Base-by-base conservation (phyloP, 2,113 vertebrate species). In the Otocyon megalotis region DNA sequence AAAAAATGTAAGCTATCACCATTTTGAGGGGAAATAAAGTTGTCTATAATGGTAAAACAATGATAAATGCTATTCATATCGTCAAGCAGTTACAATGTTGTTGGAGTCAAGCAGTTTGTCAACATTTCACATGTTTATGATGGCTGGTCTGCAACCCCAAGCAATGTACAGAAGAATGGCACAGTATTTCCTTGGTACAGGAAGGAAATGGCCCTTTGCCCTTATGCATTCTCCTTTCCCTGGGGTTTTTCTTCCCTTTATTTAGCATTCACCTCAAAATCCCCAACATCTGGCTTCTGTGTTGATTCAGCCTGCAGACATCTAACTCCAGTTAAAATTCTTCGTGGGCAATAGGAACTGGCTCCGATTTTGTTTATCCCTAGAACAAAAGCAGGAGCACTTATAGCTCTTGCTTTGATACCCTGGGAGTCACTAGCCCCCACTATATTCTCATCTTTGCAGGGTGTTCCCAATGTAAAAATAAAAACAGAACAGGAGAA, bases 401-500 rank as follows among this genome's bases (percentile, higher is more conserved):
- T 94, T 83, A 26, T 6, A 86, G 7, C 14, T 65, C 91, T 87
- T 37, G 19, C 88, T 88, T 90, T 58, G 77, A 20, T 16, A 35
- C 5, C 63, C 16, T 50, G 58, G 28, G 24, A 93, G 32, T 90
- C 50, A 93, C 35, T 95, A 77, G 30, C 67, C 26, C 58, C n/a
- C 19, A 65, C 60, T 80, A 76, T 43, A 88, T 22, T 88, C 30
- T 72, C 69, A 72, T 72, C 58, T 35, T 92, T 81, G n/a, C 35
- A 94, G 37, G 93, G 28, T 22, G 37, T 10, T 84, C 26, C 48
- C 28, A n/a, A 9, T 32, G 30, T 67, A 74, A 95, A 90, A 91
- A 94, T 90, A 92, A 96, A 97, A 96, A 90, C 60, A 95, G 93
- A 92, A 74, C 48, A 58, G 24, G 20, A 82, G 80, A 93, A 94